These are phyloP conservation scores for Tanypteryx hageni DNA, from an alignment of 2,888 invertebrate genomes.

Conservation along the genomic window DNA sequence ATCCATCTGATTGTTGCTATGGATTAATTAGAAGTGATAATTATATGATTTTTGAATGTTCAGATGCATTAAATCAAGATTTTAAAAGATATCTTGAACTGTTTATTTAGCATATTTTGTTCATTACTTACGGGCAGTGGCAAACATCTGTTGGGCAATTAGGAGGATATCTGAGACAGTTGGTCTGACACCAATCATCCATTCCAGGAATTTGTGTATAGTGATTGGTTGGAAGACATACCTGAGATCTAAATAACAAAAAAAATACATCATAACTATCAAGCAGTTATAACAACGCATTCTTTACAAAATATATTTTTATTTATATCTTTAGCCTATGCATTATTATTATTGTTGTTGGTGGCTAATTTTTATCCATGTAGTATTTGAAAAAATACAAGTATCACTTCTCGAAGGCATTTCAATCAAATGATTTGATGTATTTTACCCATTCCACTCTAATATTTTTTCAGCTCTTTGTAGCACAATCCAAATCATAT, in stretches of 20 bases:
- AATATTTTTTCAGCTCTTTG: no score
- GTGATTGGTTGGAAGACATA: constrained; percentile 40
- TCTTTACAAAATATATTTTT: background rate
- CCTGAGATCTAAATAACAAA: constrained; percentile 29
- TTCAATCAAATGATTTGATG: no score
- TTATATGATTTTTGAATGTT: background rate
- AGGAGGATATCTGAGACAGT: constrained; percentile 91
- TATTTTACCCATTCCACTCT: no score
- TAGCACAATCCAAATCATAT: no score
- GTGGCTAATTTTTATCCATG: no score
- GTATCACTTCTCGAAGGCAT: no score
- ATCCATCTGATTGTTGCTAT: background rate
- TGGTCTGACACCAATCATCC: constrained; percentile 89
- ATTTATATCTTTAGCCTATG: background rate
- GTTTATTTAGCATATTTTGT: background rate
- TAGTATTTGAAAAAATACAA: no score
- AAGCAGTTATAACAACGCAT: background rate
- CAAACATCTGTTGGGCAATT: constrained; percentile 88
- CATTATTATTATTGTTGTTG: background rate
- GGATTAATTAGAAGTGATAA: background rate
- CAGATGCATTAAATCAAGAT: background rate
- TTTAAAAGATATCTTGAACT: background rate
- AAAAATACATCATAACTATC: background rate
- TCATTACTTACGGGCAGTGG: constrained; percentile 86
- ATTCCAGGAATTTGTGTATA: constrained; percentile 83